Percentiles rank a stretch among this genome's conserved stretches.
Conservation (phyloP, 1,140 invertebrate genomes). For the Brachionus sp. region DNA sequence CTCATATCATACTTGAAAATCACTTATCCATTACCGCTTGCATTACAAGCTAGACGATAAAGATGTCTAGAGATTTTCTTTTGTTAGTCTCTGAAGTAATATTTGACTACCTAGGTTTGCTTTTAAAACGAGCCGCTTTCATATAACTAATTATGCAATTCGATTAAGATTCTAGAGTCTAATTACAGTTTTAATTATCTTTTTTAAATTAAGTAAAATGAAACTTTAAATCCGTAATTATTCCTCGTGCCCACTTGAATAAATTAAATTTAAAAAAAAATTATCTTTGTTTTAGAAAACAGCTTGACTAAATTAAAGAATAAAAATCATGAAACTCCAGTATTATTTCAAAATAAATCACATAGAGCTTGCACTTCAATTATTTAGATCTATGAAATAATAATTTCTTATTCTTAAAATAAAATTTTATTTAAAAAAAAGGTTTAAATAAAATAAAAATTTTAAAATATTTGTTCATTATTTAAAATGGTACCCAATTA, state of each 20-base stretch:
- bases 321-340: too few species aligned
- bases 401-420: too few species aligned
- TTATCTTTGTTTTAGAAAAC: too few species aligned
- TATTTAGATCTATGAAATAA: too few species aligned
- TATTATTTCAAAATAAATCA: too few species aligned
- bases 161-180: background rate
- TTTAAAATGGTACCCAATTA: background rate
- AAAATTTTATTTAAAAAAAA: background rate
- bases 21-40: constrained; percentile 12
- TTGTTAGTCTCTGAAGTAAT: background rate
- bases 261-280: background rate
- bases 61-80: background rate
- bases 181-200: constrained; percentile 27
- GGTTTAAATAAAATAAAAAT: background rate
- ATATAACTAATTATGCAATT: background rate
- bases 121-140: background rate
- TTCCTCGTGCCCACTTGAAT: background rate
- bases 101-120: background rate
- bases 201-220: background rate
- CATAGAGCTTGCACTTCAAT: too few species aligned
- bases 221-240: background rate
- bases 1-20: constrained; percentile 39
- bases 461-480: background rate
- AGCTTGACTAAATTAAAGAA: too few species aligned
- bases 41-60: background rate